Base-by-base conservation (phyloP, 2,888 invertebrate species). In the Allophyes oxyacanthae region DNA sequence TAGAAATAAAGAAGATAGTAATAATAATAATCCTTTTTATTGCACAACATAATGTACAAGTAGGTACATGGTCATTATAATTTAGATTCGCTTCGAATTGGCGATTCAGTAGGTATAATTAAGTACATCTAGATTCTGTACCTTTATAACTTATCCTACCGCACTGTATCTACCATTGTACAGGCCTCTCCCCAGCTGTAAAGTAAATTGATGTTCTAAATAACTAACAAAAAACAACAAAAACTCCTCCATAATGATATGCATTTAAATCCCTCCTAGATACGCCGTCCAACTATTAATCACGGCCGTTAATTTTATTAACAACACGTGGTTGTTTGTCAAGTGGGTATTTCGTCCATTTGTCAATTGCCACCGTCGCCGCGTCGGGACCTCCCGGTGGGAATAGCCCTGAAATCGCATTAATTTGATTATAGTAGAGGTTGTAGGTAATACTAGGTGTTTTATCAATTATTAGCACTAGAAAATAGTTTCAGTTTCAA, bases 241-340 rank as follows among this genome's bases (percentile, higher is more conserved):
- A 52, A 67, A 46, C 20, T 33, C 1, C 2, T 38, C 7, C 14
- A 49, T 28, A 38, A 52, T 26, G 41, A 60, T 40, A 33, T 43
- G 38, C 72, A 66, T 76, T 72, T 67, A 73, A 79, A 76, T 70
- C 56, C 45, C 57, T 55, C 75, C 76, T 72, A 78, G 65, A 70
- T 42, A 64, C 67, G 70, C 58, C 68, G 67, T 44, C 51, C 46
- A 57, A 72, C 82, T 77, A 88, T 89, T 86, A 88, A 89, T 90
- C 88, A 88, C 81, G 69, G 70, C 75, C 79, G 83, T 87, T 88
- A 90, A 89, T 88, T 87, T 82, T 87, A 88, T 89, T 86, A 88
- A 76, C 79, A 79, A 79, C 78, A 77, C 79, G 67, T 72, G 82
- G 81, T 80, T 85, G 81, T 84, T 84, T 84, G 76, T 84, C 79